A percentile compares a stretch with the other conserved stretches of the same genome.
Evolutionary conservation across 2,113 vertebrate species (phyloP).

Genomic region (Thunnus thynnus): DNA sequence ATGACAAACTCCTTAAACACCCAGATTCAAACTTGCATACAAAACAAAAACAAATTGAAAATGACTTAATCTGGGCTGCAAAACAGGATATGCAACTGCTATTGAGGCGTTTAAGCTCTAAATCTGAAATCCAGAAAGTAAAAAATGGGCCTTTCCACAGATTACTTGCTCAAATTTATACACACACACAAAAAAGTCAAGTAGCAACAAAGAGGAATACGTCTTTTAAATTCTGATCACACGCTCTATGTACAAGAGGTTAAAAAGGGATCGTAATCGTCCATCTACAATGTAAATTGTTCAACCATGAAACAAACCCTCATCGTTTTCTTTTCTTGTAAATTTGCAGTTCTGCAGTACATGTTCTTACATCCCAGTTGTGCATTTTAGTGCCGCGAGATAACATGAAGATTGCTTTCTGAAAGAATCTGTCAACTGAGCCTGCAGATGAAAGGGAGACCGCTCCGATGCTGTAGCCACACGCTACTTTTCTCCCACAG

Average conservation of each 20-base stretch:
- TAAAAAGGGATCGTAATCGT: slow-evolving; percentile 32
- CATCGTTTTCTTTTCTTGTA: slow-evolving; percentile 17
- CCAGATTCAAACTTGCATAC: neutral
- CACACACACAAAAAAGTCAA: neutral
- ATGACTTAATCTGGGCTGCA: neutral
- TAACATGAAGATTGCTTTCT: neutral
- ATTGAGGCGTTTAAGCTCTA: neutral
- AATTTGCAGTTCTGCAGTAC: slow-evolving; percentile 29
- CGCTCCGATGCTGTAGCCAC: neutral
- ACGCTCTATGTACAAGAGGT: slow-evolving; percentile 49
- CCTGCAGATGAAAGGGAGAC: slow-evolving; percentile 1
- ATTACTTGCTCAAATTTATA: neutral
- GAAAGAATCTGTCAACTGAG: neutral
- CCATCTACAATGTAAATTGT: slow-evolving; percentile 22
- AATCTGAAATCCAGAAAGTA: slow-evolving; percentile 16
- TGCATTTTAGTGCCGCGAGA: slow-evolving; percentile 2
- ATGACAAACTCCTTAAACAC: slow-evolving; percentile 6
- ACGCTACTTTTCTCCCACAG: slow-evolving; percentile 51
- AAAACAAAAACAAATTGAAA: neutral
- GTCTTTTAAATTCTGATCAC: slow-evolving; percentile 14
- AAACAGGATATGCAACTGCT: neutral
- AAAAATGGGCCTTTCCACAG: neutral
- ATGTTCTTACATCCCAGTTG: slow-evolving; percentile 17
- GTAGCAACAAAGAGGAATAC: neutral
- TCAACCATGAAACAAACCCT: slow-evolving; percentile 44